Percentiles rank a stretch among this genome's conserved stretches.
phyloP scores from a whole-genome alignment of 37 sponge, comb jelly and placozoan species.

The Mnemiopsis leidyi region DNA sequence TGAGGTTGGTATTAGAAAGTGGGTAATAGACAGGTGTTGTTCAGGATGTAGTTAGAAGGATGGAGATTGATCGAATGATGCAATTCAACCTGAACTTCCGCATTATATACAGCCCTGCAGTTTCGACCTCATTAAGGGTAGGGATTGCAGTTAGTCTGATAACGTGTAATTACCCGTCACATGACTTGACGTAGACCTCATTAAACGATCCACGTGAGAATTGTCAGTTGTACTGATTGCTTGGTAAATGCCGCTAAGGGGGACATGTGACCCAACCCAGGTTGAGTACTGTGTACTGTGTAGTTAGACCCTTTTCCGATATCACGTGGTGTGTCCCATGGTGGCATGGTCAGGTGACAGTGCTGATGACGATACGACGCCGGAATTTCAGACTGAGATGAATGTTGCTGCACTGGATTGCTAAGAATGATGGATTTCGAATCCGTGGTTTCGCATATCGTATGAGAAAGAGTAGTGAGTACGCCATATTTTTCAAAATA shows the following conservation, averaged over 20 bases:
- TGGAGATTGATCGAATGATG: neutral
- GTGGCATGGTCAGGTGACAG: neutral
- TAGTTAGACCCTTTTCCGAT: neutral
- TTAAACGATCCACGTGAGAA: neutral
- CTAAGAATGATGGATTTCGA: too few species aligned
- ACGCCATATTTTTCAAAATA: too few species aligned
- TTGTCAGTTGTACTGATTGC: neutral
- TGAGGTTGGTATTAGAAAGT: neutral
- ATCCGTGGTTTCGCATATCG: too few species aligned
- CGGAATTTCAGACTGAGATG: too few species aligned
- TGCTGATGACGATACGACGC: too few species aligned
- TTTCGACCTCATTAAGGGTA: neutral
- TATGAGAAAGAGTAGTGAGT: too few species aligned
- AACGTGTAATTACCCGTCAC: neutral
- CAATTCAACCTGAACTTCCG: neutral
- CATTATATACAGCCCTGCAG: neutral
- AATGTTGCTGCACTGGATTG: too few species aligned
- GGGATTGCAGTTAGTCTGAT: neutral
- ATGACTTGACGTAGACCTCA: neutral
- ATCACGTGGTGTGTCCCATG: neutral
- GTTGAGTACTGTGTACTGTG: too few species aligned
- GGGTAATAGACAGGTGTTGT: neutral
- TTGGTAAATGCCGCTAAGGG: neutral
- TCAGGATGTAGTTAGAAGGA: neutral
- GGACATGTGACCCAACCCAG: neutral